Evolutionary conservation across 2,113 vertebrate species (phyloP).

Genomic region (Mustela lutreola): DNA sequence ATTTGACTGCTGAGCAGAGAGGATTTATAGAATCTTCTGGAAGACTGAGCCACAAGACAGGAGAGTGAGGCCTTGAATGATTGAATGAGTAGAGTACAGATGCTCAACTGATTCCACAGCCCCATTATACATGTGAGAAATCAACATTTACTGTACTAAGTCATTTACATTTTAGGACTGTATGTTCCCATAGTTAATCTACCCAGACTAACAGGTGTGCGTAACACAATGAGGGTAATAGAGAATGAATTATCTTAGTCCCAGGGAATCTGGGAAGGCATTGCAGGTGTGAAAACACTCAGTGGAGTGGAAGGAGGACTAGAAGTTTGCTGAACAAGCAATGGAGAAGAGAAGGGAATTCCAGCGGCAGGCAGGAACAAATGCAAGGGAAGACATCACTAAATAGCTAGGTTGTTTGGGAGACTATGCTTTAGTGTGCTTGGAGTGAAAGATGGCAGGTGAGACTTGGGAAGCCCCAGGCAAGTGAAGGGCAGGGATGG

Average conservation of each 20-base stretch:
- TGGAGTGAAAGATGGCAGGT: background rate
- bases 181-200: background rate
- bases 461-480: background rate
- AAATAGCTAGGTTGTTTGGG: background rate
- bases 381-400: background rate
- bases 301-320: background rate
- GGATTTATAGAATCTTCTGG: background rate
- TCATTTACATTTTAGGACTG: background rate
- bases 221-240: background rate
- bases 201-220: background rate
- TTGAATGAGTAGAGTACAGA: background rate
- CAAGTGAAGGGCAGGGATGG: background rate
- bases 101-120: background rate
- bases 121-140: background rate
- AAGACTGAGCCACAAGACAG: background rate
- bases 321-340: background rate
- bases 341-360: background rate
- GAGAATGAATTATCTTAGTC: background rate
- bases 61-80: background rate
- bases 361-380: background rate
- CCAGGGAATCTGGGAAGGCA: background rate
- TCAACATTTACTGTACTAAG: slow-evolving; percentile 11
- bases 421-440: background rate
- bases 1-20: slow-evolving; percentile 29
- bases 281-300: background rate